Evolutionary conservation across 2,888 invertebrate genomes (phyloP), one percentile per base, ranked within the genome.

Genomic region (Cyclophora albipunctata): DNA sequence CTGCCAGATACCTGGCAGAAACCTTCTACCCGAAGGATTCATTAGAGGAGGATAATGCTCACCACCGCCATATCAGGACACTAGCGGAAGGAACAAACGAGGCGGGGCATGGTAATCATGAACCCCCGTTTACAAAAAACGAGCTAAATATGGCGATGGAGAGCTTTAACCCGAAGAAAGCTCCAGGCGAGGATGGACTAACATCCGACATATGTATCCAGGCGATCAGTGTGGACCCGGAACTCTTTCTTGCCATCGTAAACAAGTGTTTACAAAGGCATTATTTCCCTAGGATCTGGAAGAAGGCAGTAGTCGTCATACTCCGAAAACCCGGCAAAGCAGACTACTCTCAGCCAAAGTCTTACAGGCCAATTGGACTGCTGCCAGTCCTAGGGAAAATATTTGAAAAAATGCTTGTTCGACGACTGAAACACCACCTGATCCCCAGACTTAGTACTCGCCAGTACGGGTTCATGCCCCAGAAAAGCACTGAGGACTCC

Each of bases 311-410:
- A 0, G 55, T 62, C 3, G 47, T 57, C 5, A 53, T 60, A 2
- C 42, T 62, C 1, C 46, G 57, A 4, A 63, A 62, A 42, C 64
- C 62, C 0, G 59, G 55, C 0, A 63, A 61, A 35, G 52, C 49
- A 0, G 47, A 52, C 34, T 62, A 64, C 52, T 41, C 54, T 3
- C 41, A 34, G 5, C 57, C 59, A 7, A 63, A 58, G 43, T 51
- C 57, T 0, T 59, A 56, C 44, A 34, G 34, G 34, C 42, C 43
- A 46, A 4, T 7, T 46, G 20, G 20, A 20, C 20, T 20, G 20
- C 20, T 20, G 20, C 20, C 20, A 20, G 20, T 20, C 20, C 20
- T 20, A 20, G 20, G 20, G 20, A 20, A 20, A 20, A 20, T 20
- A 20, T 20, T 20, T 20, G 20, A 20, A 20, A 20, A 20, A 20